Percentiles rank a stretch among this genome's conserved stretches.
These are phyloP conservation scores for Prochilodus magdalenae DNA, from an alignment of 2,113 vertebrate species.

Conservation along the genomic window DNA sequence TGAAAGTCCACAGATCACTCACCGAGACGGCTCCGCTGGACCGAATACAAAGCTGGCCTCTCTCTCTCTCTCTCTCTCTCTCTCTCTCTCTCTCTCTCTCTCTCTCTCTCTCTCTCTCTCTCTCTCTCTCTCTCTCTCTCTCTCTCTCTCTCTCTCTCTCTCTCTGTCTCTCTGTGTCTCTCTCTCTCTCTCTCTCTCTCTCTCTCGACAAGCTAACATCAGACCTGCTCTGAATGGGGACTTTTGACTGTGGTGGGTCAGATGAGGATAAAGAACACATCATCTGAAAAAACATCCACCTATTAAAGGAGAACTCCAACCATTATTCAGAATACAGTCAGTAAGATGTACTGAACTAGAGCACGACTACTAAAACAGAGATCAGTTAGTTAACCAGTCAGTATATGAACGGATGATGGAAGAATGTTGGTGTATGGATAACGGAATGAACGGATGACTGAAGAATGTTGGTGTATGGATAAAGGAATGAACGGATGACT, in stretches of 20 bases:
- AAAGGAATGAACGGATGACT: no score
- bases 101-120: neutral
- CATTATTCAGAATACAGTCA: no score
- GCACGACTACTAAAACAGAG: no score
- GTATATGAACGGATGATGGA: no score
- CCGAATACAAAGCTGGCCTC: slow-evolving; percentile 21
- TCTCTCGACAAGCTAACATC: neutral
- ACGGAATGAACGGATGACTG: no score
- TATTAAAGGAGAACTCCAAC: no score
- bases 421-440: no score
- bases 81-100: neutral
- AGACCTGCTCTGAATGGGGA: neutral
- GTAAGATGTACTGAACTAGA: no score
- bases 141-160: no score
- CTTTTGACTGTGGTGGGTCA: neutral
- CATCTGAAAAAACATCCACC: neutral
- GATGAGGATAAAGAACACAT: neutral
- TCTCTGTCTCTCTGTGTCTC: no score
- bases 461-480: no score
- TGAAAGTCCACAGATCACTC: slow-evolving; percentile 22
- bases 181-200: neutral
- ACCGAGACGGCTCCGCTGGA: slow-evolving; percentile 7
- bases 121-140: neutral
- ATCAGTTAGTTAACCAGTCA: no score
- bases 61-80: neutral